Conservation (phyloP, 2,888 invertebrate species). For the Leuctra nigra region DNA sequence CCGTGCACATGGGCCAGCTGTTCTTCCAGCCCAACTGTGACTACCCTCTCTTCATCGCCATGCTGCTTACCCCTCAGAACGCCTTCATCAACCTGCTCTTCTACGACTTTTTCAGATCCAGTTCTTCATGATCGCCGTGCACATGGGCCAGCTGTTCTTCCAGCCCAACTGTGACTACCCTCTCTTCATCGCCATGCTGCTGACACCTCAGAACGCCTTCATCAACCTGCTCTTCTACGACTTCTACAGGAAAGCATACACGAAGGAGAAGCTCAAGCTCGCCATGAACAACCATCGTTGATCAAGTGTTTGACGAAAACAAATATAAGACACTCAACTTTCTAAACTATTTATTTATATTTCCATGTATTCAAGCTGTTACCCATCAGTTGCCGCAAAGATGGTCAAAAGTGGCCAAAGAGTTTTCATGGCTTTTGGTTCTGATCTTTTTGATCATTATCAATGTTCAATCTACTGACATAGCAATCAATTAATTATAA, state of each 20-base stretch:
- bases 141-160: constrained; percentile 45
- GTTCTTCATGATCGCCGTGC: constrained; percentile 53
- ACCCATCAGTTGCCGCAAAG: no score
- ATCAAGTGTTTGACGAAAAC: no score
- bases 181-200: constrained; percentile 57
- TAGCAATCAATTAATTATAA: no score
- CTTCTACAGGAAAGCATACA: constrained; percentile 64
- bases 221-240: constrained; percentile 73
- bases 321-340: no score
- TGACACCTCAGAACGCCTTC: constrained; percentile 58
- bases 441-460: no score
- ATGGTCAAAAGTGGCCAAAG: no score
- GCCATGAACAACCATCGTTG: no score
- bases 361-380: no score
- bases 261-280: no score
- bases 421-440: no score
- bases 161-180: constrained; percentile 61
- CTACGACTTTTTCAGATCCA: constrained; percentile 57
- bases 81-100: constrained; percentile 59
- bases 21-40: constrained; percentile 53
- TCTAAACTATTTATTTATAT: no score
- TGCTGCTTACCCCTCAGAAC: constrained; percentile 55
- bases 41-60: constrained; percentile 50
- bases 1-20: constrained; percentile 60
- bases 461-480: no score